A percentile compares a stretch with the other conserved stretches of the same genome.
phyloP scores from a whole-genome alignment of 2,888 invertebrate genomes.

The Carterocephalus palaemon region DNA sequence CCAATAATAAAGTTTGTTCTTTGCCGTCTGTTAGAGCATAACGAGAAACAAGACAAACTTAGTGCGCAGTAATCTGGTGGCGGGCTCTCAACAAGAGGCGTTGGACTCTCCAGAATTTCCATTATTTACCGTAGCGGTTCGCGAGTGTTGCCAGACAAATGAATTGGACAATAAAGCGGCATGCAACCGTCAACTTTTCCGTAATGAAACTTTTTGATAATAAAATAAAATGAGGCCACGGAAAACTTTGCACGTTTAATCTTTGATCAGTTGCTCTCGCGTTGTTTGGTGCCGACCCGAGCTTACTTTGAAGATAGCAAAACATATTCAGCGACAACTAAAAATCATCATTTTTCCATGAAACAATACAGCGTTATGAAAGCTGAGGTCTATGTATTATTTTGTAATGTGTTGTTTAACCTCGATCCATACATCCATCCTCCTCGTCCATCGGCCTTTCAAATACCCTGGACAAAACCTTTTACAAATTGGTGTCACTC shows the following conservation, averaged over 20 bases:
- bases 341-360: neutral
- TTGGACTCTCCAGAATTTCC: constrained; percentile 47
- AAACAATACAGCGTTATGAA: neutral
- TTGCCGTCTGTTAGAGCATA: constrained; percentile 49
- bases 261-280: constrained; percentile 56
- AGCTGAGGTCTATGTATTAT: too few relatives aligned
- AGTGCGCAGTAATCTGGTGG: constrained; percentile 58
- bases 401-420: too few relatives aligned
- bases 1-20: constrained; percentile 49
- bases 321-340: constrained; percentile 1
- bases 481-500: too few relatives aligned
- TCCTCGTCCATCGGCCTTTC: too few relatives aligned
- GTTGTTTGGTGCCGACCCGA: constrained; percentile 29
- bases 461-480: too few relatives aligned
- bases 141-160: constrained; percentile 55
- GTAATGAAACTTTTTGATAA: constrained; percentile 63
- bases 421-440: too few relatives aligned
- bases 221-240: constrained; percentile 52
- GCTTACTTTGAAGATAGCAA: constrained; percentile 4
- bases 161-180: constrained; percentile 62
- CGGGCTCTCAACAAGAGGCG: constrained; percentile 45
- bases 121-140: constrained; percentile 59
- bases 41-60: constrained; percentile 58
- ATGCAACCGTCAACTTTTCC: constrained; percentile 60
- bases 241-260: constrained; percentile 51